Evolutionary conservation across 2,113 vertebrate species (phyloP), one percentile per base, ranked within the genome.

Genomic region (Sula dactylatra): DNA sequence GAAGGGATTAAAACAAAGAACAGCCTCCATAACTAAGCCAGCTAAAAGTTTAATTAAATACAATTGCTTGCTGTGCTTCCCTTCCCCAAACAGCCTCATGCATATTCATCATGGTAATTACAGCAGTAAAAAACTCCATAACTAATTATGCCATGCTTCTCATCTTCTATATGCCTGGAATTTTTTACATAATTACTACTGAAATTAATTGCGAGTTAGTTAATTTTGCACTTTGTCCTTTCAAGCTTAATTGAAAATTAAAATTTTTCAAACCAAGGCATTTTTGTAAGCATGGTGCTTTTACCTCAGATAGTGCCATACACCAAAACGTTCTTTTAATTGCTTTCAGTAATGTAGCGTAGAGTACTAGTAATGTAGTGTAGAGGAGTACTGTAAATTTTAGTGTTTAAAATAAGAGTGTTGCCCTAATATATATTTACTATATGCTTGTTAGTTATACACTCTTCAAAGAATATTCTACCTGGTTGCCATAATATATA

Each of bases 71-170:
- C 95, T 94, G 88, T 93, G 97, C 78, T 86, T 97, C 95, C 92
- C 93, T 97, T 98, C 96, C 65, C 96, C 96, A 97, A 97, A 86
- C 65, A 86, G 97, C 82, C 94, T 98, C 97, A 98, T 98, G 92
- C 97, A 98, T 98, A 98, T 98, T 98, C 98, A 98, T 98, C 97
- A 96, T 69, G 78, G 79, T 97, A 98, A 98, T 98, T 98, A 98
- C 56, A 88, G 97, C 85, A 92, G 97, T 94, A 94, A 97, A 97
- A 98, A 84, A 95, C 67, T 76, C 93, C 93, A 96, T 54, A 71
- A 97, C 97, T 98, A 98, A 98, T 98, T 98, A 98, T 93, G 97
- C 96, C 85, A 88, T 19, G 70, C 88, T 97, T 94, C 91, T 97
- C 96, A 93, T 97, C 97, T 97, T 97, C 94, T 97, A 96, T 95